These are phyloP conservation scores for Incurvaria masculella DNA, from an alignment of 2,888 invertebrate species.

Conservation along the genomic window DNA sequence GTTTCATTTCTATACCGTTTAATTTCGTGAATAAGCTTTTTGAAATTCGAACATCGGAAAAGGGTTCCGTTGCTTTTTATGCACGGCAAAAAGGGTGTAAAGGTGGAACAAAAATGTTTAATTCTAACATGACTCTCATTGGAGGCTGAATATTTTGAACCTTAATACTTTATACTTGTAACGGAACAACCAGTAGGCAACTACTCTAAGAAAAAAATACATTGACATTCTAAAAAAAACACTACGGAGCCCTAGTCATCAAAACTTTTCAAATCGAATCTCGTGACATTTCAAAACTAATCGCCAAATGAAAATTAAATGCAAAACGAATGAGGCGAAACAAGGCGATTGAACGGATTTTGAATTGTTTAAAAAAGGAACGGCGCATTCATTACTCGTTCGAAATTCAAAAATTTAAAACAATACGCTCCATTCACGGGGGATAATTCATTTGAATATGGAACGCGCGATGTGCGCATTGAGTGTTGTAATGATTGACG, in stretches of 20 bases:
- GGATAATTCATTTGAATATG: constrained; percentile 41
- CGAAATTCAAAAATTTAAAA: constrained; percentile 49
- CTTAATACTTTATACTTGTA: too few species aligned
- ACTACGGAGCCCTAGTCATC: constrained; percentile 23
- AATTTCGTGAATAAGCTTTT: not conserved
- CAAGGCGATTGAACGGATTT: constrained; percentile 44
- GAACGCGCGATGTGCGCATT: constrained; percentile 17
- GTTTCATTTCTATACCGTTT: constrained; percentile 25
- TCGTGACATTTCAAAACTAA: constrained; percentile 18
- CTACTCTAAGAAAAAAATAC: too few species aligned
- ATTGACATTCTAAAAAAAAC: too few species aligned
- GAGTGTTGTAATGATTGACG: not conserved
- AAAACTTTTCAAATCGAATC: constrained; percentile 22
- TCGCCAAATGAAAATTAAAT: constrained; percentile 26
- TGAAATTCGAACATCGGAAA: not conserved
- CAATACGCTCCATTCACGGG: constrained; percentile 44
- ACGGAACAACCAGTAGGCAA: too few species aligned
- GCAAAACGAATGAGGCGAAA: constrained; percentile 48
- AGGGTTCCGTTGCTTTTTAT: not conserved
- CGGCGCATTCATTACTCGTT: constrained; percentile 40
- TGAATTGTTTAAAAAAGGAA: constrained; percentile 26
- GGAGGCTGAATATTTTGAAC: too few species aligned
- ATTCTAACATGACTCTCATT: too few species aligned
- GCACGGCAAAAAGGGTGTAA: too few species aligned
- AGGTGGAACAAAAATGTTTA: too few species aligned